Base-by-base conservation (phyloP, 2,797 vertebrate species). In the Dipus sagitta region DNA sequence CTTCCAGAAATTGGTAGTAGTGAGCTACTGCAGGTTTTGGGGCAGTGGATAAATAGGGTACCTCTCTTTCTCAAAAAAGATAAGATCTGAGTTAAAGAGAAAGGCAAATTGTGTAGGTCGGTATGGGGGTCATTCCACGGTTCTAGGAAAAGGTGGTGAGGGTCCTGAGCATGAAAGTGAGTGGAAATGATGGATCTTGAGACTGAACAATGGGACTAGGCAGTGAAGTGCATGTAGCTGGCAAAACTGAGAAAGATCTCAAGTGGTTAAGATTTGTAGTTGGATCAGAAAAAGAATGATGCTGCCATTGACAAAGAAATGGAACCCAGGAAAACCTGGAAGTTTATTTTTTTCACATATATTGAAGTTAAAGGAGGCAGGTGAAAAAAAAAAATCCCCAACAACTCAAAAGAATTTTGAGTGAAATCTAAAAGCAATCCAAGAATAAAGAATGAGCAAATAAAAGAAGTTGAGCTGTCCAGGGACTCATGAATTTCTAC, bases 391-490 rank as follows among this genome's bases (percentile, higher is more conserved):
- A 77, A 71, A 54, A 65, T 74, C 12, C 21, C 11, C n/a, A 74
- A 54, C 32, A 88, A 52, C 68, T 60, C 52, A 83, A 85, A 85
- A 18, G 77, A 86, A 78, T 74, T 74, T 85, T 84, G 52, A 96
- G 71, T 91, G 38, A 85, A 91, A 81, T 92, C 20, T 30, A 72
- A 91, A 91, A 81, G 24, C 78, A 88, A 80, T 60, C 8, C 52
- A 24, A 88, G 60, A 96, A 89, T 54, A 60, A 96, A 89, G 26
- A 88, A 87, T 13, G 90, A 80, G 64, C 10, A 60, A 60, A 85
- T 65, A 64, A 65, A 47, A 68, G 6, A 68, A 47, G 2, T 17
- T 21, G 17, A 34, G 21, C 30, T 92, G 47, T 71, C 86, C n/a
- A 38, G n/a, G 88, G 34, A 86, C 71, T 83, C 11, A 21, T 21